Conservation (phyloP, 2,797 vertebrate genomes). For the Aulostomus chinensis region DNA sequence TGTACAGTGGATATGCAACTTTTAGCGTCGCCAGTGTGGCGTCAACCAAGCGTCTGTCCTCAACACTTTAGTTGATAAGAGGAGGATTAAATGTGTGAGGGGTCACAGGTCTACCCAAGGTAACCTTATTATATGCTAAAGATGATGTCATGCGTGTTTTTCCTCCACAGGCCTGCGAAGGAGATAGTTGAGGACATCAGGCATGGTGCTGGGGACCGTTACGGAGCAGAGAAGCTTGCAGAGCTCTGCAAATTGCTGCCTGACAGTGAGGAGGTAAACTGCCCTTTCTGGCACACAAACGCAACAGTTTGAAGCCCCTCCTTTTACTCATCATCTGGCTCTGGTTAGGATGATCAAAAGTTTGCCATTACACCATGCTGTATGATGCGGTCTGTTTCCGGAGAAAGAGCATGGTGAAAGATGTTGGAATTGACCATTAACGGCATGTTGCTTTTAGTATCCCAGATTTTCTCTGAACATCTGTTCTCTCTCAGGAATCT, state of each 20-base stretch:
- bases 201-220: slow-evolving; percentile 75
- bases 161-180: slow-evolving; percentile 71
- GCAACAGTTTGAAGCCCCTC: slow-evolving; percentile 11
- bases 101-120: not conserved
- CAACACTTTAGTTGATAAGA: slow-evolving; percentile 58
- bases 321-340: slow-evolving; percentile 58
- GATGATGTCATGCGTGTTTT: slow-evolving; percentile 44
- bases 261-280: slow-evolving; percentile 83
- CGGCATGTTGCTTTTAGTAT: slow-evolving; percentile 15
- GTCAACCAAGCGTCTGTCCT: slow-evolving; percentile 25
- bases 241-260: slow-evolving; percentile 85
- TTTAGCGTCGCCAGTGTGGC: slow-evolving; percentile 49
- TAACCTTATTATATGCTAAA: not conserved
- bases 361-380: slow-evolving; percentile 60
- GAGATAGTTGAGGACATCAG: slow-evolving; percentile 84
- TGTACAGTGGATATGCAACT: slow-evolving; percentile 42
- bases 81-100: slow-evolving; percentile 29
- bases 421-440: slow-evolving; percentile 47
- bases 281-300: slow-evolving; percentile 36
- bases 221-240: slow-evolving; percentile 81
- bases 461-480: slow-evolving; percentile 33
- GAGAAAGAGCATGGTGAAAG: slow-evolving; percentile 23
- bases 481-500: slow-evolving; percentile 72
- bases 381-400: slow-evolving; percentile 59
- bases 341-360: slow-evolving; percentile 69